Conservation (phyloP, 2,113 vertebrate species). For the Cinclus mexicanus region DNA sequence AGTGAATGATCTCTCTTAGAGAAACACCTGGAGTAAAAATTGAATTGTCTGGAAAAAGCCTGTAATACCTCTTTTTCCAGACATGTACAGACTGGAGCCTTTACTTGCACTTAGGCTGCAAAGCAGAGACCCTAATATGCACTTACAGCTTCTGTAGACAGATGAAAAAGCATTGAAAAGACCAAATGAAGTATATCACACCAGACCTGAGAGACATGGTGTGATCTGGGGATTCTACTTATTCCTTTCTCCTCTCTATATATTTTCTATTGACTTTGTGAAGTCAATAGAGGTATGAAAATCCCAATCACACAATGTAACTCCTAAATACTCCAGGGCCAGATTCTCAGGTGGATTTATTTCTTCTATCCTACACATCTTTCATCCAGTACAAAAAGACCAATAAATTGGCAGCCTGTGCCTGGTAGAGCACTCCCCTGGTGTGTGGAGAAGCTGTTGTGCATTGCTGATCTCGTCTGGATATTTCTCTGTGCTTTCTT, state of each 20-base stretch:
- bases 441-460: neutral
- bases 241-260: neutral
- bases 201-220: neutral
- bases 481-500: neutral
- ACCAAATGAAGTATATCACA: neutral
- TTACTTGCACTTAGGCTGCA: neutral
- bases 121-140: neutral
- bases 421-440: neutral
- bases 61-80: neutral
- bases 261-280: neutral
- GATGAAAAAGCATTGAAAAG: neutral
- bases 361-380: neutral
- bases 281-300: neutral
- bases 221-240: neutral
- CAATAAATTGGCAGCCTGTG: neutral
- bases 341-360: neutral
- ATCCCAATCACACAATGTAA: neutral
- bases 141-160: neutral
- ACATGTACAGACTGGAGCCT: neutral
- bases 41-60: neutral
- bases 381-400: neutral
- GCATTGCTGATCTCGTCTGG: neutral
- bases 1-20: neutral
- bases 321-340: neutral
- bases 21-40: constrained; percentile 3